These are phyloP conservation scores for Cephus rjabovi DNA, from an alignment of 2,888 invertebrate species.

Conservation along the genomic window DNA sequence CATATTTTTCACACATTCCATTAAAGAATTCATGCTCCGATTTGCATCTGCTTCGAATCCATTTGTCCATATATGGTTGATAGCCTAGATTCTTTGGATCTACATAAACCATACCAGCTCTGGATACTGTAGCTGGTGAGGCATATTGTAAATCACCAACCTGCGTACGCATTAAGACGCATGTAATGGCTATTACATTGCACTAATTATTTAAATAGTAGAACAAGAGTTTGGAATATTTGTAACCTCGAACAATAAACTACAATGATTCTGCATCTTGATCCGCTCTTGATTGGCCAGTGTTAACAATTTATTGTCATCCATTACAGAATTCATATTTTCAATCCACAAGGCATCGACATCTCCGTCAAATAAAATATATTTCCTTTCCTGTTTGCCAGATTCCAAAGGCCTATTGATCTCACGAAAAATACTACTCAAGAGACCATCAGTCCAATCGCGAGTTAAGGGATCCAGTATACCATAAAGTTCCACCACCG, in stretches of 20 bases:
- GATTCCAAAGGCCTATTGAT: slow-evolving; percentile 80
- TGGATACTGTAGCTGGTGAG: slow-evolving; percentile 92
- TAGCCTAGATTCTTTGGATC: slow-evolving; percentile 92
- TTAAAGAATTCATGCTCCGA: slow-evolving; percentile 66
- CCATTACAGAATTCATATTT: slow-evolving; percentile 98
- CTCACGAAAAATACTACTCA: slow-evolving; percentile 91
- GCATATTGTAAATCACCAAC: slow-evolving; percentile 91
- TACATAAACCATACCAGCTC: slow-evolving; percentile 95
- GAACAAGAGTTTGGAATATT: background rate
- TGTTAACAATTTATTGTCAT: slow-evolving; percentile 90
- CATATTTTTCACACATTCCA: slow-evolving; percentile 81
- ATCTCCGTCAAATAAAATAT: slow-evolving; percentile 93
- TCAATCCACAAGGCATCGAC: slow-evolving; percentile 96
- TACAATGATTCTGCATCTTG: slow-evolving; percentile 82
- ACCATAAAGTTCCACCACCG: slow-evolving; percentile 91
- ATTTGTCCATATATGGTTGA: slow-evolving; percentile 87
- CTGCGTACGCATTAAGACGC: slow-evolving; percentile 54
- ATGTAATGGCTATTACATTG: background rate
- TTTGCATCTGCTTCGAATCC: slow-evolving; percentile 73
- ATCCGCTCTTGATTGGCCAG: slow-evolving; percentile 92
- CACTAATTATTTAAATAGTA: background rate
- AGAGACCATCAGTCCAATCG: slow-evolving; percentile 93
- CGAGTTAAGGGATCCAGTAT: slow-evolving; percentile 85
- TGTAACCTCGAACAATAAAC: slow-evolving; percentile 84
- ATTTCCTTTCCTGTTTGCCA: slow-evolving; percentile 78